These are phyloP conservation scores for Lepeophtheirus salmonis DNA, from an alignment of 1,140 invertebrate genomes.

Conservation along the genomic window DNA sequence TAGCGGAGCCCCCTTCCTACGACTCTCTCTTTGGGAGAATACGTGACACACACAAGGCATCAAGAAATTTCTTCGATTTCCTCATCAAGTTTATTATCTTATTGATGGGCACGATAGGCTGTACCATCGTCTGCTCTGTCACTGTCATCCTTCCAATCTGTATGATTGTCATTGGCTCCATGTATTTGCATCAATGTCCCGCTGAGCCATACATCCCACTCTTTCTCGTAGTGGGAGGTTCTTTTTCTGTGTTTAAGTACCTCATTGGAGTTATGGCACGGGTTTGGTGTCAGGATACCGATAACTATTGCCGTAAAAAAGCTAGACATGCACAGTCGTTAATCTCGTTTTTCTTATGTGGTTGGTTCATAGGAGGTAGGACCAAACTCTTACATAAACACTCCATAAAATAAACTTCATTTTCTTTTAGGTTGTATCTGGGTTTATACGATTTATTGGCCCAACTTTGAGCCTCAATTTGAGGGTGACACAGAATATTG, in stretches of 20 bases:
- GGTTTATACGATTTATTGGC: conserved; percentile 13
- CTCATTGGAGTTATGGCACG: conserved; percentile 10
- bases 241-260: conserved; percentile 16
- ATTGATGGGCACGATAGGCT: conserved; percentile 13
- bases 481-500: neutral
- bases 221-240: conserved; percentile 17
- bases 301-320: neutral
- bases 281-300: neutral
- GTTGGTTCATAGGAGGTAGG: conserved; percentile 15
- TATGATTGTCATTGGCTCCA: conserved; percentile 14
- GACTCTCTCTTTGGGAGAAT: conserved; percentile 15
- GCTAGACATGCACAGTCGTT: neutral
- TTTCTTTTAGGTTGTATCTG: conserved; percentile 4
- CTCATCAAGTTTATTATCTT: conserved; percentile 10
- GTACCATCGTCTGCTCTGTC: conserved; percentile 10
- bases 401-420: no score
- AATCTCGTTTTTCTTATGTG: conserved; percentile 12
- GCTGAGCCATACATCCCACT: conserved; percentile 16
- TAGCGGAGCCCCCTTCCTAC: conserved; percentile 14
- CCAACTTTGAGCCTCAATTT: neutral
- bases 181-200: conserved; percentile 9
- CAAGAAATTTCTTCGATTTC: conserved; percentile 15
- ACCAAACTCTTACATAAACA: no score
- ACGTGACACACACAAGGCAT: conserved; percentile 16
- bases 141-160: conserved; percentile 10